These are phyloP conservation scores for Drosophila neutralis DNA, from an alignment of 2,888 invertebrate genomes.

Conservation along the genomic window DNA sequence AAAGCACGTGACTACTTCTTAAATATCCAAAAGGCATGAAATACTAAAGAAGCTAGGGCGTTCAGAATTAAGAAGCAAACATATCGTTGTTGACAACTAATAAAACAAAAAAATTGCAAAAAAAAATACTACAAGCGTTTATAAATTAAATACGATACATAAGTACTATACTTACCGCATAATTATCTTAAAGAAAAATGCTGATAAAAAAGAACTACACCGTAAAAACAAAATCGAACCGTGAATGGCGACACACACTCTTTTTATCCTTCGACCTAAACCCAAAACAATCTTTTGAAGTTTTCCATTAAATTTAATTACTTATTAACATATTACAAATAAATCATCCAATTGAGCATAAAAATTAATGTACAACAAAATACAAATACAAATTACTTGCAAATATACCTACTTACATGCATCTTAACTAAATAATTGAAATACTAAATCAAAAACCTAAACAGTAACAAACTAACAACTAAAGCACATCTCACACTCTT, in stretches of 20 bases:
- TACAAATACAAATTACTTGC: constrained; percentile 37
- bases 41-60: background rate
- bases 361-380: constrained; percentile 46
- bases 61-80: constrained; percentile 63
- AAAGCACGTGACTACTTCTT: constrained; percentile 25
- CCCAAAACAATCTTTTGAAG: constrained; percentile 79
- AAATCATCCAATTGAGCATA: constrained; percentile 38
- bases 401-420: constrained; percentile 46
- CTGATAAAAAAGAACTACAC: constrained; percentile 19
- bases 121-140: constrained; percentile 26
- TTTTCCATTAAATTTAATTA: constrained; percentile 80
- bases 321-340: constrained; percentile 26
- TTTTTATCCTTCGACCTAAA: constrained; percentile 59
- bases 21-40: constrained; percentile 10
- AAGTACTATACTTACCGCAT: constrained; percentile 25
- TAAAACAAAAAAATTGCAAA: constrained; percentile 5
- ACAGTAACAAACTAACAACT: constrained; percentile 38
- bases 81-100: constrained; percentile 64
- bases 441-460: constrained; percentile 47
- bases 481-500: constrained; percentile 37
- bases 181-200: constrained; percentile 20
- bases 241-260: constrained; percentile 31
- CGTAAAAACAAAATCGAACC: constrained; percentile 5
- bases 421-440: constrained; percentile 41
- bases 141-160: constrained; percentile 25